Base-by-base conservation (phyloP, 1,140 invertebrate genomes). In the Cherax destructor region DNA sequence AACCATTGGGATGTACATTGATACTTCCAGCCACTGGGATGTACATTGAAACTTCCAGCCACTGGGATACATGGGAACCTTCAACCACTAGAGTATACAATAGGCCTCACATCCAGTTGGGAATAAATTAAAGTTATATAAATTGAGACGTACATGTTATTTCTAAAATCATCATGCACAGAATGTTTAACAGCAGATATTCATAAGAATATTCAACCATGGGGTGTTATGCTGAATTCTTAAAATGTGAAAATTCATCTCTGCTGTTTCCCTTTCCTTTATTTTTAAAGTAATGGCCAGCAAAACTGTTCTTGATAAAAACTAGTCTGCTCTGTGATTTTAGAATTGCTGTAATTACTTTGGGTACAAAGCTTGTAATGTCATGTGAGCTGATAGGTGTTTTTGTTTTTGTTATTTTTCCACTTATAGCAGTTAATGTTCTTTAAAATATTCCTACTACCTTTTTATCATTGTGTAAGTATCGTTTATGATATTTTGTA, bases 241-340 rank as follows among this genome's bases (percentile, higher is more conserved):
- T 30, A 21, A 6, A 74, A 24, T 16, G 24, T 74, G 11, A 5
- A 74, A 24, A 74, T 24, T 74, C 24, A 74, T n/a, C 13, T 18
- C 1, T 18, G 18, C 61, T 65, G 61, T 65, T 65, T 0, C 13
- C 61, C 61, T 30, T 74, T 74, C 16, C 69, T 74, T 30, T 74
- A 9, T 74, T 74, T 21, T 79, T 50, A 16, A 13, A 80, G 41
- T 80, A 87, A 87, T 78, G 77, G 79, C 87, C 87, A 89, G 87
- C 87, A 83, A 76, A 89, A 89, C 79, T 79, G 50, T 74, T 89
- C 65, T 83, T 72, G 24, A 72, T 80, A 65, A 69, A 77, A 78
- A 87, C 78, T 89, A 89, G 87, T 83, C 87, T 83, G 65, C 56
- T 83, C 87, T 89, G 79, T 89, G 87, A 89, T 83, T 89, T 69